phyloP scores from a whole-genome alignment of 2,888 invertebrate genomes.

The Ferdinandea cuprea region DNA sequence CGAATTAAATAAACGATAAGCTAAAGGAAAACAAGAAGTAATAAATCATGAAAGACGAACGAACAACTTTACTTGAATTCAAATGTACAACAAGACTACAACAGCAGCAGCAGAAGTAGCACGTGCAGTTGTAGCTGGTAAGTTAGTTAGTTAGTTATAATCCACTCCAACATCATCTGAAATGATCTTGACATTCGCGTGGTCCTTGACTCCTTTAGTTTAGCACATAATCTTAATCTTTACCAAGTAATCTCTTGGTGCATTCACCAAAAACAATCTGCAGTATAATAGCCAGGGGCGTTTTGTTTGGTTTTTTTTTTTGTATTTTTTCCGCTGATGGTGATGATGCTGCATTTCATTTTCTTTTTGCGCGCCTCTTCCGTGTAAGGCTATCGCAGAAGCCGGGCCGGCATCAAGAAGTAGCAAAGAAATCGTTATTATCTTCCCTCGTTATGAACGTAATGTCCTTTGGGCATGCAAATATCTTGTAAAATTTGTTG shows the following conservation, averaged over 20 bases:
- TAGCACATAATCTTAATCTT: conserved; percentile 46
- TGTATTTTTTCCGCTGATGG: not conserved
- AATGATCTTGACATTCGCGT: conserved; percentile 61
- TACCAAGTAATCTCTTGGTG: conserved; percentile 60
- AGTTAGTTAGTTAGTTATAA: conserved; percentile 43
- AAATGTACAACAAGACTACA: not conserved
- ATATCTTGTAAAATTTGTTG: conserved; percentile 62
- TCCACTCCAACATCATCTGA: conserved; percentile 31
- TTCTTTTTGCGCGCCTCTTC: conserved; percentile 17
- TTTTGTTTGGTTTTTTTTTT: conserved; percentile 7
- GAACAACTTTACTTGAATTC: not conserved
- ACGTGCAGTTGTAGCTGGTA: conserved; percentile 22
- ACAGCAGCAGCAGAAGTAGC: conserved; percentile 30
- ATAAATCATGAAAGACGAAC: conserved; percentile 28
- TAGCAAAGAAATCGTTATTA: conserved; percentile 43
- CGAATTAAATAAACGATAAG: conserved; percentile 1
- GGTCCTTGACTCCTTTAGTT: conserved; percentile 53
- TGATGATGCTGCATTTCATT: conserved; percentile 31
- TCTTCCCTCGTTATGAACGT: conserved; percentile 24
- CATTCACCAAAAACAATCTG: conserved; percentile 44
- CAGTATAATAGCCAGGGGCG: conserved; percentile 27
- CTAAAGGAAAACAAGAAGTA: not conserved
- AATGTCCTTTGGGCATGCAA: conserved; percentile 56
- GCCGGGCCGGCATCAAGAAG: conserved; percentile 38
- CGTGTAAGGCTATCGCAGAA: conserved; percentile 47